Percentiles rank a stretch among this genome's conserved stretches.
Conservation (phyloP, 2,113 vertebrate genomes). For the Arizona elegans region DNA sequence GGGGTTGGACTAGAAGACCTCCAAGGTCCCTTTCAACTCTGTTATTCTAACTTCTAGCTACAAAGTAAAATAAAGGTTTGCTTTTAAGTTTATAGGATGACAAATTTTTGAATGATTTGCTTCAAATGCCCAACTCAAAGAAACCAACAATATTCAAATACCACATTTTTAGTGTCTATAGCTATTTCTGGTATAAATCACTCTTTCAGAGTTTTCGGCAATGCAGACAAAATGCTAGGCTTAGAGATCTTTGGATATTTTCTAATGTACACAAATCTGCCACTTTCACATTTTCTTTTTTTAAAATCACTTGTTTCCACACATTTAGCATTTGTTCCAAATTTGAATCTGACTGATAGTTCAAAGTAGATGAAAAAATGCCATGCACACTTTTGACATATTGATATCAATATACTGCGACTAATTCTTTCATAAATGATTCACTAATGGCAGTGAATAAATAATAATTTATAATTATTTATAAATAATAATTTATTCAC, state of each 20-base stretch:
- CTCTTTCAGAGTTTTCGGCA: constrained; percentile 55
- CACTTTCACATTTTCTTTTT: constrained; percentile 48
- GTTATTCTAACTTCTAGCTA: too few species aligned
- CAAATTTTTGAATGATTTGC: neutral
- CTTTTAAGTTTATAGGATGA: neutral
- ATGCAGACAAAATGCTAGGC: constrained; percentile 59
- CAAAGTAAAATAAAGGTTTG: neutral
- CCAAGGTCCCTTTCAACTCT: too few species aligned
- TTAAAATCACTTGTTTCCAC: constrained; percentile 60
- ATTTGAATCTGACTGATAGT: constrained; percentile 48
- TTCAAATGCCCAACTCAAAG: neutral
- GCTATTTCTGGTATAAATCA: constrained; percentile 62
- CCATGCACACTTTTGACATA: constrained; percentile 13
- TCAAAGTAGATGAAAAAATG: constrained; percentile 26
- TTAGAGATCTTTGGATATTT: constrained; percentile 61
- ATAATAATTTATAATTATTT: constrained; percentile 34
- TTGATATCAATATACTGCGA: constrained; percentile 30
- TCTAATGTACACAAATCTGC: constrained; percentile 62
- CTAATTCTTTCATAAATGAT: constrained; percentile 30
- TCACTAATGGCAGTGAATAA: constrained; percentile 46
- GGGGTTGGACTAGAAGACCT: too few species aligned
- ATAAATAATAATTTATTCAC: constrained; percentile 41
- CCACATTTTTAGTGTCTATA: constrained; percentile 52
- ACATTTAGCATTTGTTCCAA: constrained; percentile 50
- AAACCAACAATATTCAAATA: constrained; percentile 15